Evolutionary conservation across 2,888 invertebrate species (phyloP), one percentile per base, ranked within the genome.

Genomic region (Mellilla xanthometata): DNA sequence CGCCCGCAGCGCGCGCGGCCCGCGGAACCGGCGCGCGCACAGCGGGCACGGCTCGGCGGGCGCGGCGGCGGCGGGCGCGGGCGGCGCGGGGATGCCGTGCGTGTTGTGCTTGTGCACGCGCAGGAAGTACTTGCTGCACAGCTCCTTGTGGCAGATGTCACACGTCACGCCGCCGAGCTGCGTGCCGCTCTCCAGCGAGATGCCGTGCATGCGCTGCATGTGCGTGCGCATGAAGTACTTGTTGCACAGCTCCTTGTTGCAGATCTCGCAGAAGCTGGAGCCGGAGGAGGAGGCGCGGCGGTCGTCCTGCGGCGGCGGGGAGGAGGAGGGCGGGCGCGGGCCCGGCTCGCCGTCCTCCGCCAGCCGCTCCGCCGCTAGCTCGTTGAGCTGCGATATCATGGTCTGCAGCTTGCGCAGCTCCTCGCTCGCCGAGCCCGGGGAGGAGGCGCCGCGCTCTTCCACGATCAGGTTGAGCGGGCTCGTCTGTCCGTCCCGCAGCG

Each of bases 181-280:
- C 23, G 97, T 95, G 11, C 96, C 97, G 69, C 96, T 96, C 81
- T 97, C 97, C 35, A 97, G 94, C 74, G 97, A 96, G 65, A 97
- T 97, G 30, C 97, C 97, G 81, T 97, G 99, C 97, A 99, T 99
- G 76, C 98, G 94, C 75, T 98, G 95, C 97, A 99, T 99, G 90
- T 99, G 99, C 1, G 99, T 99, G 79, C 99, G 97, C 95, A 99
- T 97, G 84, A 99, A 99, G 80, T 99, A 99, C 83, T 99, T 99
- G 90, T 99, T 99, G 91, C 99, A 99, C 62, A 99, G 90, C 86
- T 99, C 98, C 84, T 99, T 99, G 90, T 99, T 98, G 86, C 99
- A 99, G 55, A 99, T 97, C 77, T 98, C 98, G 78, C 99, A 99
- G 79, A 97, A 97, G 70, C 97, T 97, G 52, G 95, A 96, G 1